Conservation (phyloP, 64 coral and sea anemone species). For the Platygyra sinensis region DNA sequence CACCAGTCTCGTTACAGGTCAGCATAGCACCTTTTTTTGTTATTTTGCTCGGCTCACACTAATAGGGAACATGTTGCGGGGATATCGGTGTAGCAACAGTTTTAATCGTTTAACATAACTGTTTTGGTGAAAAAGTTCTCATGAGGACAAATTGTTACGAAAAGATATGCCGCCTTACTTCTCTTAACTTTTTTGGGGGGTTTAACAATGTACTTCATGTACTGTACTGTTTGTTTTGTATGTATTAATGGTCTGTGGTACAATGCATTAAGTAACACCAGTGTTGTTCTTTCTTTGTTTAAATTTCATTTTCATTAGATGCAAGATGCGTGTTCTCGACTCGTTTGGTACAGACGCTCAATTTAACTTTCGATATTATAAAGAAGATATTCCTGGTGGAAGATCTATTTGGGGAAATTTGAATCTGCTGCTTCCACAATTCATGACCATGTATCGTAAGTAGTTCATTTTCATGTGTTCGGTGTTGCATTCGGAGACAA, state of each 20-base stretch:
- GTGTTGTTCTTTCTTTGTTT: background rate
- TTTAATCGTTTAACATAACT: too few species aligned
- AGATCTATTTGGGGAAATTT: slow-evolving; percentile 48
- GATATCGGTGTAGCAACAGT: too few species aligned
- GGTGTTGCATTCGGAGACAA: too few species aligned
- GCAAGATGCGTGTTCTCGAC: slow-evolving; percentile 61
- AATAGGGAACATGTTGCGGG: too few species aligned
- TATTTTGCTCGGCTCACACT: too few species aligned
- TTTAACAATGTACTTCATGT: too few species aligned
- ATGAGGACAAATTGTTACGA: too few species aligned
- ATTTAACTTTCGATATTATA: slow-evolving; percentile 57
- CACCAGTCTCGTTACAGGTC: slow-evolving; percentile 63
- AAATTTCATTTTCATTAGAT: slow-evolving; percentile 23
- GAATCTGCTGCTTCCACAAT: slow-evolving; percentile 44
- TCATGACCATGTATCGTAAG: slow-evolving; percentile 78
- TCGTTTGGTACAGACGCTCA: slow-evolving; percentile 70
- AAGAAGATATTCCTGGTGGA: slow-evolving; percentile 30
- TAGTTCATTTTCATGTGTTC: background rate
- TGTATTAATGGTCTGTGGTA: too few species aligned
- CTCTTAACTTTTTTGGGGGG: too few species aligned
- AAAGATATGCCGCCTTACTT: too few species aligned
- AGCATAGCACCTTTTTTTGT: background rate
- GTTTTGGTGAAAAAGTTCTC: too few species aligned
- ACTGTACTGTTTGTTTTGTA: too few species aligned
- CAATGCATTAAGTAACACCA: background rate